These are phyloP conservation scores for Andrena dorsata DNA, from an alignment of 2,888 invertebrate genomes.

Conservation along the genomic window DNA sequence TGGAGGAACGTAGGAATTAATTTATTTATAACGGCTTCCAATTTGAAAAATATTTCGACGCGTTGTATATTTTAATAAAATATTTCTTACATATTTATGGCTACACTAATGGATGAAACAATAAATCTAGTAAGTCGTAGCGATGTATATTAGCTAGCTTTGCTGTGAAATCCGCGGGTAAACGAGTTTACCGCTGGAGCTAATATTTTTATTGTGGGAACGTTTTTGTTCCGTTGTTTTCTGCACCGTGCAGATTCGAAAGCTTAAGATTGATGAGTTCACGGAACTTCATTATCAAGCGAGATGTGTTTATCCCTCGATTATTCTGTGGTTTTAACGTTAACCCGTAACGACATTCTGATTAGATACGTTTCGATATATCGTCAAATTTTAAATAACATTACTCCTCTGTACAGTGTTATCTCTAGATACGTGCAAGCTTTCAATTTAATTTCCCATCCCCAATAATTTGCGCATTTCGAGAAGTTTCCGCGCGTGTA, in stretches of 20 bases:
- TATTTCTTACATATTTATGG: constrained; percentile 55
- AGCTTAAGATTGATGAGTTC: neutral
- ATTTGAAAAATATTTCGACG: constrained; percentile 30
- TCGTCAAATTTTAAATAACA: constrained; percentile 8
- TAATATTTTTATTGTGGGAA: constrained; percentile 26
- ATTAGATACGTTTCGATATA: neutral
- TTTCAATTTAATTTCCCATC: neutral
- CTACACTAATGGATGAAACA: constrained; percentile 14
- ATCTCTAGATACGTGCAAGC: constrained; percentile 1
- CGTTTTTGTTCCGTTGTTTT: constrained; percentile 40
- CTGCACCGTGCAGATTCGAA: neutral
- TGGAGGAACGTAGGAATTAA: constrained; percentile 40
- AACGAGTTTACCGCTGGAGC: constrained; percentile 26
- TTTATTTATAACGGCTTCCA: constrained; percentile 57
- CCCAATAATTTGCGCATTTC: neutral
- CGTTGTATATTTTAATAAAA: constrained; percentile 55
- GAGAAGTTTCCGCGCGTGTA: constrained; percentile 11
- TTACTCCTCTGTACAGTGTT: neutral
- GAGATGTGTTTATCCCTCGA: constrained; percentile 23
- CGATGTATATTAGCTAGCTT: constrained; percentile 29
- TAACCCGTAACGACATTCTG: constrained; percentile 34
- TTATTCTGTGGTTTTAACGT: constrained; percentile 10
- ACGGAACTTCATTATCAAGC: neutral
- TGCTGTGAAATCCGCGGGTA: constrained; percentile 50
- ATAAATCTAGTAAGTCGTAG: constrained; percentile 15